Base-by-base conservation (phyloP, 2,797 vertebrate genomes). In the Enteromius viviparus region DNA sequence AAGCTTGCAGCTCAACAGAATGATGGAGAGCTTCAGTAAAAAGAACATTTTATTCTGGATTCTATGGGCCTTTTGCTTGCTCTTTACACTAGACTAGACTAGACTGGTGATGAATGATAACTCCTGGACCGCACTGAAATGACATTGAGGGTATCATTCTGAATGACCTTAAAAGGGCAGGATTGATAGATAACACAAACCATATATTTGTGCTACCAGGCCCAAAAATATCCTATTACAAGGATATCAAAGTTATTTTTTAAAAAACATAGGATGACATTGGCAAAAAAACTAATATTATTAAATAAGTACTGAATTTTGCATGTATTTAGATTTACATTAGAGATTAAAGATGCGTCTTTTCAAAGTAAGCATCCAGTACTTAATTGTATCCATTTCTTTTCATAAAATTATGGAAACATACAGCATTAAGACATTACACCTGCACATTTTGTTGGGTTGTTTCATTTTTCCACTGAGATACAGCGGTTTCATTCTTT, bases 21-120 rank as follows among this genome's bases (percentile, higher is more conserved):
- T 66, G 84, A 92, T 89, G 80, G 76, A 89, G 76, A 77, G 87
- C 32, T 74, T 75, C 76, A 66, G 78, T 76, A 42, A 71, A 82
- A 77, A 51, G 72, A 80, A 80, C n/a, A 71, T 89, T 89, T 87
- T 82, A 66, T 51, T 85, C 34, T 87, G 84, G 83, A 83, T 82
- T 87, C 87, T 80, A 87, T 84, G 42, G 58, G 82, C 80, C 77
- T 26, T 89, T 83, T 40, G 42, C 37, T 32, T 74, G 84, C 84
- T 51, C 83, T 47, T 47, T 87, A 85, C 86, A 88, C 80, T 37
- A 37, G 34, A 37, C 34, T 37, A 37, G 34, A 37, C 34, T 37
- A 74, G 51, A 85, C 84, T 86, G 87, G 84, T 93, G 94, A 95
- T 92, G 88, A 93, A 94, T 92, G 86, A 89, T 84, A 76, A 89